Percentiles rank a stretch among this genome's conserved stretches.
Evolutionary conservation across 1,140 invertebrate species (phyloP).

Genomic region (Drosophila virilis): DNA sequence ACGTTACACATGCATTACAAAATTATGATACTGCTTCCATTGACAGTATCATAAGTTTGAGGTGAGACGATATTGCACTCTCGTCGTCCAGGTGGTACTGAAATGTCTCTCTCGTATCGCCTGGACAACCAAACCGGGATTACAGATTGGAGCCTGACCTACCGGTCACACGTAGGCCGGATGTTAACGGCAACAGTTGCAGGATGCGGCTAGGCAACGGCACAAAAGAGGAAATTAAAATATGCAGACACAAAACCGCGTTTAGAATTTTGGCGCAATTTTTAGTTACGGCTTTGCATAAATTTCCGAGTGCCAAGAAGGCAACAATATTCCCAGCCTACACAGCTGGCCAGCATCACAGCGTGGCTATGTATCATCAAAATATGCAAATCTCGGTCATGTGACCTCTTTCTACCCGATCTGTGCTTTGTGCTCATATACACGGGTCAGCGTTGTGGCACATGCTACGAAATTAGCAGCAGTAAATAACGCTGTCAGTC

Average conservation of each 20-base stretch:
- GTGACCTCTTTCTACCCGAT: slow-evolving; percentile 17
- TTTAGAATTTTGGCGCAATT: slow-evolving; percentile 80
- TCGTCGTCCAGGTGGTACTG: slow-evolving; percentile 9
- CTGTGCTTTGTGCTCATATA: slow-evolving; percentile 18
- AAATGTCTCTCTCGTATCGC: background rate
- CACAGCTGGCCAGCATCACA: slow-evolving; percentile 14
- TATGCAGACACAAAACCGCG: slow-evolving; percentile 77
- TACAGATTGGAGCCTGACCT: slow-evolving; percentile 12
- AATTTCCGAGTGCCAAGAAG: slow-evolving; percentile 50
- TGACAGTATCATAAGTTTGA: too few species aligned
- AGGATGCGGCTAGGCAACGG: slow-evolving; percentile 50
- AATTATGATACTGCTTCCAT: too few species aligned
- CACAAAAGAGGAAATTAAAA: slow-evolving; percentile 82
- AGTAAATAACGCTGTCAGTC: slow-evolving; percentile 64
- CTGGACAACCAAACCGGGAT: background rate
- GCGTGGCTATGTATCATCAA: slow-evolving; percentile 72
- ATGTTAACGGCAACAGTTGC: slow-evolving; percentile 68
- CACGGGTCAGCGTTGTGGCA: slow-evolving; percentile 23
- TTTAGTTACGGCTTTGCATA: slow-evolving; percentile 74
- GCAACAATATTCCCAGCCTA: slow-evolving; percentile 26
- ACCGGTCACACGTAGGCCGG: slow-evolving; percentile 64
- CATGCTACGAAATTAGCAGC: slow-evolving; percentile 51
- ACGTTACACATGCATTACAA: too few species aligned
- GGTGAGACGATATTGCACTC: background rate
- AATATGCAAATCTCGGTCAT: slow-evolving; percentile 71